Conservation (phyloP, 2,113 vertebrate species). For the Gobiocypris rarus region DNA sequence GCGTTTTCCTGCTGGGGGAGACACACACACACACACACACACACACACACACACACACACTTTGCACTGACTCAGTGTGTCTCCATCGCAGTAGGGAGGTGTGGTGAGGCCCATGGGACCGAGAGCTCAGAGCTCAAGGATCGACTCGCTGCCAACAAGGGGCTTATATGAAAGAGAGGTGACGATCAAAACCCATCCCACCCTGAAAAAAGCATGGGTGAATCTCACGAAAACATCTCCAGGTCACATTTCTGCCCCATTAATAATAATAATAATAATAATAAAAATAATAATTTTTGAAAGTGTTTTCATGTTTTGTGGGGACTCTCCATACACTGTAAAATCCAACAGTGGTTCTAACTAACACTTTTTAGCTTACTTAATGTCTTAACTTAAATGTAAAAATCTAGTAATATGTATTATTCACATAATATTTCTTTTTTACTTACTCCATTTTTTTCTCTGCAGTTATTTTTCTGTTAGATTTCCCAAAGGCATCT, state of each 20-base stretch:
- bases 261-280: too few relatives aligned
- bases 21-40: slow-evolving; percentile 51
- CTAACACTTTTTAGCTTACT: too few relatives aligned
- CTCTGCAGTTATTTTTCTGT: too few relatives aligned
- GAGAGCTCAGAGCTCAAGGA: slow-evolving; percentile 29
- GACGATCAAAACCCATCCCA: not conserved
- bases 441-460: too few relatives aligned
- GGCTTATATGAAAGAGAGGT: slow-evolving; percentile 18
- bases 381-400: too few relatives aligned
- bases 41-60: slow-evolving; percentile 22
- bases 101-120: slow-evolving; percentile 53
- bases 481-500: too few relatives aligned
- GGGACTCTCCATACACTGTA: too few relatives aligned
- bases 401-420: too few relatives aligned
- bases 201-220: not conserved
- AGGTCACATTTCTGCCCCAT: not conserved
- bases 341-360: too few relatives aligned
- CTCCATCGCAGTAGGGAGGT: slow-evolving; percentile 38
- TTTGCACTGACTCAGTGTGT: slow-evolving; percentile 15
- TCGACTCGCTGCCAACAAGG: slow-evolving; percentile 23
- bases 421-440: too few relatives aligned
- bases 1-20: slow-evolving; percentile 78
- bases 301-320: too few relatives aligned
- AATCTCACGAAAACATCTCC: not conserved
- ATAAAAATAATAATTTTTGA: too few relatives aligned